phyloP scores from a whole-genome alignment of 2,888 invertebrate genomes.

The Aleiodes alternator region DNA sequence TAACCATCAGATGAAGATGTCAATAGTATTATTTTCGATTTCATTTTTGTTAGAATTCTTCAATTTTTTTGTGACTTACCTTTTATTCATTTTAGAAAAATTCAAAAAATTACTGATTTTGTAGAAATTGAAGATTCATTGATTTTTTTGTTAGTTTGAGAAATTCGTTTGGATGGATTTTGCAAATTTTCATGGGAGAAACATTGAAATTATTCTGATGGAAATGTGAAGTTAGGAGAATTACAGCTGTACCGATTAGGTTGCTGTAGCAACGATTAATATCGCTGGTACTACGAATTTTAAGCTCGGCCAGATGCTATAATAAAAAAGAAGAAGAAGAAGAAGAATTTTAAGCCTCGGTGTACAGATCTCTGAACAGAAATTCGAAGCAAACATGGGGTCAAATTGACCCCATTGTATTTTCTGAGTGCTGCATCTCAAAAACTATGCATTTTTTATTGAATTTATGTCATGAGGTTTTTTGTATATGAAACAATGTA shows the following conservation, averaged over 20 bases:
- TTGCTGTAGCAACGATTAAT: constrained; percentile 9
- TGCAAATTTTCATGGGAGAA: constrained; percentile 22
- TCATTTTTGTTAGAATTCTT: background rate
- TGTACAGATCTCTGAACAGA: too few species aligned
- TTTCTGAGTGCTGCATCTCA: too few species aligned
- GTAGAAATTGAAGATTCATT: constrained; percentile 5
- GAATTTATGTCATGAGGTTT: too few species aligned
- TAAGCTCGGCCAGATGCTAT: too few species aligned
- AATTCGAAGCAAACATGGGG: too few species aligned
- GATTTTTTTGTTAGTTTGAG: background rate
- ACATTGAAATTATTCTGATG: constrained; percentile 17
- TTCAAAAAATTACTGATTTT: constrained; percentile 9
- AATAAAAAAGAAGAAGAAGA: too few species aligned
- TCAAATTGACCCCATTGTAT: too few species aligned
- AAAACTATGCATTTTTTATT: too few species aligned
- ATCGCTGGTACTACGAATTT: too few species aligned
- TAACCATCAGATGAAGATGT: background rate
- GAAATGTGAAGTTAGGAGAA: constrained; percentile 11
- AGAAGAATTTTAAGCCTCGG: too few species aligned
- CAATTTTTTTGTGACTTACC: constrained; percentile 12
- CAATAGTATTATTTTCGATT: background rate
- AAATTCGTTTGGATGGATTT: constrained; percentile 26
- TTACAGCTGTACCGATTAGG: background rate
- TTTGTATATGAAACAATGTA: too few species aligned
- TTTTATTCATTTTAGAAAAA: constrained; percentile 28